Percentiles rank a stretch among this genome's conserved stretches.
Conservation (phyloP, 2,113 vertebrate genomes). For the Calyptomena viridis region DNA sequence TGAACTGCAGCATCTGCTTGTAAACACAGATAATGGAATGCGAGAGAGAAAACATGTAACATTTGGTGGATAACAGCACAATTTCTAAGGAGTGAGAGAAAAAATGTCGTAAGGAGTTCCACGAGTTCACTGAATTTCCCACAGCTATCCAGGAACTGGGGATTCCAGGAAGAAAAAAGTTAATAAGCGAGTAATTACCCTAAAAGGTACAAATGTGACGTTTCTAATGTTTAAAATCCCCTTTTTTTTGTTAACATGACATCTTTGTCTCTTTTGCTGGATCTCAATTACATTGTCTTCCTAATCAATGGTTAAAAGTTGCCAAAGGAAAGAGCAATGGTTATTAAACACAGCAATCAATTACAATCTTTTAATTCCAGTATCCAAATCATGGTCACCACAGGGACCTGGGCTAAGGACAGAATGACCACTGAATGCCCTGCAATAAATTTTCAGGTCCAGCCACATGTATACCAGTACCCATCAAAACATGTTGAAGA, state of each 20-base stretch:
- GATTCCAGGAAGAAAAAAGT: neutral
- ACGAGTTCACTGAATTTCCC: neutral
- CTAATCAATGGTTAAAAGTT: neutral
- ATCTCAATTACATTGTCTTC: neutral
- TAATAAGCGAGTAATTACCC: neutral
- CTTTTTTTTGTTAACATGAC: neutral
- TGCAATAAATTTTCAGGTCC: neutral
- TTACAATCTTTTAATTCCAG: neutral
- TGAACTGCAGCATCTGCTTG: neutral
- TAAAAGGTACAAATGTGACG: neutral
- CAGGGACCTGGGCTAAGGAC: neutral
- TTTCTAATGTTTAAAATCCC: neutral
- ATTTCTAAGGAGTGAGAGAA: neutral
- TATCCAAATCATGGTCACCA: neutral
- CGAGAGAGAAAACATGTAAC: neutral
- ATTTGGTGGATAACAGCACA: neutral
- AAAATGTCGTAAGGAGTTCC: neutral
- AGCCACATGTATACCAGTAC: neutral
- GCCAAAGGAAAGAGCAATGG: neutral
- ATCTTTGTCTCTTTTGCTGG: neutral
- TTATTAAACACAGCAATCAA: neutral
- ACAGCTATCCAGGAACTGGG: neutral
- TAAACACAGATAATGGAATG: neutral
- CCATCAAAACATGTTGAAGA: neutral
- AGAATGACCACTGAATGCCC: neutral